Percentiles rank a stretch among this genome's conserved stretches.
Conservation (phyloP, 2,113 vertebrate species). For the Gracilinanus agilis region DNA sequence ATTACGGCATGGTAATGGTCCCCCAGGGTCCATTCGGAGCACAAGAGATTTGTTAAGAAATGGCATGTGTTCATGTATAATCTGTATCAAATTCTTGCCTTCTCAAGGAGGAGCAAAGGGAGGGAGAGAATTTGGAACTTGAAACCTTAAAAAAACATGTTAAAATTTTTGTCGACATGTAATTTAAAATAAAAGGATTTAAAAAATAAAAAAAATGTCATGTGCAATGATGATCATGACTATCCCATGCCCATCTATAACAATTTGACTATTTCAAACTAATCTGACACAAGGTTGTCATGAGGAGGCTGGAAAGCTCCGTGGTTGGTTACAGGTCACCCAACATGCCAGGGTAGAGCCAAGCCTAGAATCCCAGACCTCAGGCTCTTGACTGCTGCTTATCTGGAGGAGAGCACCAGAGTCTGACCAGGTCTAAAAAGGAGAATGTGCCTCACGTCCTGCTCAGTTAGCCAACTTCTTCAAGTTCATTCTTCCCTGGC, state of each 20-base stretch:
- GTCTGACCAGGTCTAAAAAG: background rate
- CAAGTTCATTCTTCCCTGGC: background rate
- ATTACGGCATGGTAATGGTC: background rate
- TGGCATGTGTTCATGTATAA: background rate
- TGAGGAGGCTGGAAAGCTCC: background rate
- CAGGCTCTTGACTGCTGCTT: background rate
- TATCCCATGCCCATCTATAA: background rate
- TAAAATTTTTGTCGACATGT: background rate
- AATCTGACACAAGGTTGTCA: background rate
- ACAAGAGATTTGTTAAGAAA: background rate
- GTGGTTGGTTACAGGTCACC: background rate
- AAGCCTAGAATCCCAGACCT: background rate
- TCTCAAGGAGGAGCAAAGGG: background rate
- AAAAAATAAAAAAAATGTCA: background rate
- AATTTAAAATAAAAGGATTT: too few species aligned
- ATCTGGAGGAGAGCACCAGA: background rate
- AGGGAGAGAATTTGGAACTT: background rate
- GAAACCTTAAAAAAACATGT: background rate
- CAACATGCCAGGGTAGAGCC: background rate
- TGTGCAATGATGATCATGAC: background rate
- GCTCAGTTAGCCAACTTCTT: background rate
- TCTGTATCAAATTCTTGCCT: background rate
- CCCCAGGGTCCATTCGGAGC: background rate
- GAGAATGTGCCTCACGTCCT: background rate
- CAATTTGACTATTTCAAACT: background rate